Base-by-base conservation (phyloP, 2,113 vertebrate genomes). In the Rhinolophus ferrumequinum region DNA sequence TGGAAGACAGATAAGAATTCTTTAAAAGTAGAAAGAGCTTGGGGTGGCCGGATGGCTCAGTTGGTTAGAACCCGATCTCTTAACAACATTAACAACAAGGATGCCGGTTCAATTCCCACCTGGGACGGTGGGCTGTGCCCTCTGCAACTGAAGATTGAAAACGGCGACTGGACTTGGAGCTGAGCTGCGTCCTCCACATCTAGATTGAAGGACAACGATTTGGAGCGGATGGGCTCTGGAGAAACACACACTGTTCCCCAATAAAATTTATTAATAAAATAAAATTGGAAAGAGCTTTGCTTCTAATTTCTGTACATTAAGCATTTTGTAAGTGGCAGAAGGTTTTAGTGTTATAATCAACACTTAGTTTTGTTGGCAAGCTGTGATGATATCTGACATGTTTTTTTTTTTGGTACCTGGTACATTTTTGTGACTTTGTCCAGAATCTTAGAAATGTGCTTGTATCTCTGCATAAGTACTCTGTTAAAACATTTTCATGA, bases 241-340 rank as follows among this genome's bases (percentile, higher is more conserved):
- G 41, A 44, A 44, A 44, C 41, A 44, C 41, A 44, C 41, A 44
- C 4, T 44, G 6, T 44, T 44, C 41, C 41, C 41, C 41, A 44
- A 44, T 44, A 44, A 44, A 44, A 44, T 44, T 44, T 44, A 44
- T 44, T 44, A 44, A 44, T 44, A 44, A 44, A 44, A 44, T 67
- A 33, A 56, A 88, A 67, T 79, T 91, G 75, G 41, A 91, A 88
- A 89, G 38, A 82, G 22, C 28, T 38, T 93, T 72, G 9, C 64
- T 88, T 92, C 76, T 69, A 60, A 81, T 75, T 21, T 72, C 66
- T 81, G 2, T 56, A 85, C 60, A 50, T 69, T 69, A 84, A 79
- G 8, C n/a, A 50, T 87, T 95, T 94, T 75, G 50, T 67, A 93
- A 95, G 38, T 95, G 82, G 64, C 62, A 58, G 66, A 89, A 82